These are phyloP conservation scores for Rhyzopertha dominica DNA, from an alignment of 1,140 invertebrate species.

Conservation along the genomic window DNA sequence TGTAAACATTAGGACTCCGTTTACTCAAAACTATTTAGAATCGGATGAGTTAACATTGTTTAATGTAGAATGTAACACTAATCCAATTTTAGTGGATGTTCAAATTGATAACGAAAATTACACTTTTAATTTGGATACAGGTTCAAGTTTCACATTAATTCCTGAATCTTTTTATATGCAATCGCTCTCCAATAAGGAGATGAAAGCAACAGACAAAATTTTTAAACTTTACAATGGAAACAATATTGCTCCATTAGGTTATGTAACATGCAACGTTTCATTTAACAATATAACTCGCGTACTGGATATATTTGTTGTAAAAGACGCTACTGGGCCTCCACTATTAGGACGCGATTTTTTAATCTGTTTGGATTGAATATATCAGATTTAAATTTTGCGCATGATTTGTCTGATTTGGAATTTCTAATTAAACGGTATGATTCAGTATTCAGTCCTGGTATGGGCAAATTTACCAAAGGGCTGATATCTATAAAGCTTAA, in stretches of 20 bases:
- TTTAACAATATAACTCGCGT: neutral
- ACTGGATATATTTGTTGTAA: neutral
- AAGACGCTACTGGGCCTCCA: slow-evolving; percentile 1
- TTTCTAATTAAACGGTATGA: no score
- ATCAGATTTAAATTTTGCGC: no score
- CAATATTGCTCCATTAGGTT: neutral
- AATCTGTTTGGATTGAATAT: no score
- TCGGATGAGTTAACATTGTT: neutral
- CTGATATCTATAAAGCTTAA: no score
- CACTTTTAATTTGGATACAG: slow-evolving; percentile 4
- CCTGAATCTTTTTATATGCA: neutral
- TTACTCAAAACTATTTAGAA: slow-evolving; percentile 9
- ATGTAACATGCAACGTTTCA: neutral
- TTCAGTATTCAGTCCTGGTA: no score
- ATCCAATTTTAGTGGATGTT: slow-evolving; percentile 1
- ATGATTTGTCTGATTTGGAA: no score
- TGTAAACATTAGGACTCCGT: neutral
- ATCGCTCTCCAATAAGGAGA: neutral
- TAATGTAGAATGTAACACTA: slow-evolving; percentile 1
- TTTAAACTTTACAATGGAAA: slow-evolving; percentile 3
- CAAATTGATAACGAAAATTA: neutral
- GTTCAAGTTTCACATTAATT: neutral
- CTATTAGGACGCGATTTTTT: slow-evolving; percentile 6
- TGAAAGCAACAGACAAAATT: neutral
- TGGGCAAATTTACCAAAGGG: no score